Evolutionary conservation across 2,797 vertebrate genomes (phyloP), one percentile per base, ranked within the genome.

Genomic region (Thunnus albacares): DNA sequence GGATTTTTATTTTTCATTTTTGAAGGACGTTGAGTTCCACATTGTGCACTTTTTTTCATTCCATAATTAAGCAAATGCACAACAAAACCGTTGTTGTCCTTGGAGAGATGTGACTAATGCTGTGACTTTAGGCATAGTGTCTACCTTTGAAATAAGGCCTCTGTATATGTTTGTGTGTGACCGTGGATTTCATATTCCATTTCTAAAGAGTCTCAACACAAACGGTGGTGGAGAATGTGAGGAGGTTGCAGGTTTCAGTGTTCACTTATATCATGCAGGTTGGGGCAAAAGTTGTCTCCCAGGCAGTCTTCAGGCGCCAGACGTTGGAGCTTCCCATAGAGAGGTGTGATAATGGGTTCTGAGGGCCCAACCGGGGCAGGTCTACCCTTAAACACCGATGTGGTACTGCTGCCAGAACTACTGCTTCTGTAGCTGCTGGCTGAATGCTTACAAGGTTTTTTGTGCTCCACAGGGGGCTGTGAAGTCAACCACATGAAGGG

Each of bases 401-500:
- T 67, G 73, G 55, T 69, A 74, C 71, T 75, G 53, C 69, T 52
- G 49, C 55, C 9, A 5, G 26, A 80, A 68, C 51, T 67, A 17
- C 62, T 49, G 70, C 71, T 71, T 77, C 41, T 81, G 55, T 56
- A 28, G 71, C 81, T 75, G 65, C 63, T 55, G 57, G 30, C 59
- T 76, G 26, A 43, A 58, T 35, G 12, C 43, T 55, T 65, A 69
- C 77, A 56, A 17, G 71, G 43, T 11, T 38, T 38, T 58, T 56
- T 72, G 67, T 3, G 53, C 56, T 81, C 84, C 49, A 38, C 74
- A 24, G 72, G 71, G 84, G 83, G 9, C 71, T 57, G 63, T 71
- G 74, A 79, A 83, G 24, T 64, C 71, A 66, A 77, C 80, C 76
- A 75, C 82, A 82, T 76, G 62, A 86, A 74, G 71, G 85, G 64